Percentiles rank a stretch among this genome's conserved stretches.
These are phyloP conservation scores for Leptinotarsa defecta DNA, from an alignment of 1,140 invertebrate genomes.

Conservation along the genomic window DNA sequence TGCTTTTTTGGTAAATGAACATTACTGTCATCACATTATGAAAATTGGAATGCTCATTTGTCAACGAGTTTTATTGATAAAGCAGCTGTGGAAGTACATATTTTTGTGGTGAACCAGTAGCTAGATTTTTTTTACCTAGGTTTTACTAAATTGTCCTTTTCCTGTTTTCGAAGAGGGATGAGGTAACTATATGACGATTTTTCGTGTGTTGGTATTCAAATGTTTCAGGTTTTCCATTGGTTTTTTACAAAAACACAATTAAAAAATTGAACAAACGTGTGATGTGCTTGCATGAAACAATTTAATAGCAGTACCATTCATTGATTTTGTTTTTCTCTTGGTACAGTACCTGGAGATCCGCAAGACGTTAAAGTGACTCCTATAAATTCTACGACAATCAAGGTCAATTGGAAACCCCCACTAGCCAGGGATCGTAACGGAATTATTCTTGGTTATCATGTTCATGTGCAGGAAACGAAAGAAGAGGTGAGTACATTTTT, in stretches of 20 bases:
- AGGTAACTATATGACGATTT: slow-evolving; percentile 54
- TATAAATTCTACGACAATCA: slow-evolving; percentile 91
- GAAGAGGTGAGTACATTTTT: slow-evolving; percentile 68
- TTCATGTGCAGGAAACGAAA: slow-evolving; percentile 90
- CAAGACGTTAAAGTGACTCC: slow-evolving; percentile 83
- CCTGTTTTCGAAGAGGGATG: slow-evolving; percentile 51
- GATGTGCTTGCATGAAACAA: slow-evolving; percentile 51
- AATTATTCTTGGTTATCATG: slow-evolving; percentile 95
- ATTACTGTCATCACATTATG: slow-evolving; percentile 2
- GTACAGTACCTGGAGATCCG: slow-evolving; percentile 94
- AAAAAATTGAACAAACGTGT: slow-evolving; percentile 47
- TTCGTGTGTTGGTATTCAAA: slow-evolving; percentile 61
- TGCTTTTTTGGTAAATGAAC: slow-evolving; percentile 38
- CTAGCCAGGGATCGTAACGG: slow-evolving; percentile 89
- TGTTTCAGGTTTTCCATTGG: slow-evolving; percentile 46
- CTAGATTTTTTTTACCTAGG: slow-evolving; percentile 6
- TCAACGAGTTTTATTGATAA: slow-evolving; percentile 21
- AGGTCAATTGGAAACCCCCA: slow-evolving; percentile 90
- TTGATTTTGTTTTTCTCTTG: slow-evolving; percentile 28
- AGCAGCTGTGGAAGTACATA: slow-evolving; percentile 23
- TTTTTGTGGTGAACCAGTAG: slow-evolving; percentile 11
- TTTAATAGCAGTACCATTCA: slow-evolving; percentile 8
- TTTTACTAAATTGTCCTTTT: slow-evolving; percentile 29
- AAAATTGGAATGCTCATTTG: slow-evolving; percentile 32
- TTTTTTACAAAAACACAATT: slow-evolving; percentile 16